phyloP scores from a whole-genome alignment of 1,140 invertebrate genomes.

The Pogonomyrmex barbatus region DNA sequence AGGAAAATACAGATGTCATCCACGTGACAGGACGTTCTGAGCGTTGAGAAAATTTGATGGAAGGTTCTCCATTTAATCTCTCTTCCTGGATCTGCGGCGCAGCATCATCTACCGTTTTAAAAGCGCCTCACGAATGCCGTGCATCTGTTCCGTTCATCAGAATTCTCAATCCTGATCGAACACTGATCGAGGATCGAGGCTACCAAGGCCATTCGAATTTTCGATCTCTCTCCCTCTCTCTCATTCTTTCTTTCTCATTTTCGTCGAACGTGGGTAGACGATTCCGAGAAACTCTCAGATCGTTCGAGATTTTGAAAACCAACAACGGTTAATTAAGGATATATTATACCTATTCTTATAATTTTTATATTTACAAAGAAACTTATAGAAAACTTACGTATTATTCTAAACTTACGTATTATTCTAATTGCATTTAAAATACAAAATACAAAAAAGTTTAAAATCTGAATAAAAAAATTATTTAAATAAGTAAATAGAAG shows the following conservation, averaged over 20 bases:
- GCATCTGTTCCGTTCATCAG: constrained; percentile 13
- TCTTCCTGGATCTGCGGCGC: constrained; percentile 9
- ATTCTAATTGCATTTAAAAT: too few species aligned
- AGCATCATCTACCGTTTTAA: neutral
- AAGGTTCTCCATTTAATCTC: constrained; percentile 5
- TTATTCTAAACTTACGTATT: too few species aligned
- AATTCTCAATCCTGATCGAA: neutral
- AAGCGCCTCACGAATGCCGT: neutral
- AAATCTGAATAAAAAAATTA: too few species aligned
- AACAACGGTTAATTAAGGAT: constrained; percentile 26
- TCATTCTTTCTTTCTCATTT: neutral
- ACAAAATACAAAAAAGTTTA: too few species aligned
- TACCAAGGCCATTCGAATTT: constrained; percentile 20
- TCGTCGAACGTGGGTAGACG: constrained; percentile 1
- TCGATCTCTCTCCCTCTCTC: neutral
- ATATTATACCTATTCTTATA: too few species aligned
- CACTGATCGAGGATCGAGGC: neutral
- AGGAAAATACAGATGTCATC: constrained; percentile 14
- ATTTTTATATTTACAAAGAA: too few species aligned
- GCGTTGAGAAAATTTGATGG: constrained; percentile 10
- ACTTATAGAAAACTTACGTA: too few species aligned
- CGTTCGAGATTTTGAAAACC: neutral
- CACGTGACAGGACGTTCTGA: neutral
- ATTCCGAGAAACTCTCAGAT: constrained; percentile 17
- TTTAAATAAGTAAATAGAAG: too few species aligned